These are phyloP conservation scores for Hydractinia symbiolongicarpus DNA, from an alignment of 30 jellyfish, hydroid and myxozoan species.

Conservation along the genomic window DNA sequence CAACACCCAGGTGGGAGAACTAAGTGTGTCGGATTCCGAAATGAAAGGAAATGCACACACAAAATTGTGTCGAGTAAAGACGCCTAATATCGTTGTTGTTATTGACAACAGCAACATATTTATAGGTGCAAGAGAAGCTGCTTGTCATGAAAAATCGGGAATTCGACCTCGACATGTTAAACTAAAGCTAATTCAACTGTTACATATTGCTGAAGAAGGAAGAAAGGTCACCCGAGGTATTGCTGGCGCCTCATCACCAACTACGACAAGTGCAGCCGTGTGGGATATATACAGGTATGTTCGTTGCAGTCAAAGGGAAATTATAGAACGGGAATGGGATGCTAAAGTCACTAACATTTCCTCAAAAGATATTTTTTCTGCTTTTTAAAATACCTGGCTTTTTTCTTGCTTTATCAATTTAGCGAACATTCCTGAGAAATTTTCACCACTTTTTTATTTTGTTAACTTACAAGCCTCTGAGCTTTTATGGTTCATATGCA, in stretches of 20 bases:
- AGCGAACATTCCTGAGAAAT: not conserved
- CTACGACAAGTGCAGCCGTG: constrained; percentile 58
- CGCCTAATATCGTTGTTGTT: constrained; percentile 45
- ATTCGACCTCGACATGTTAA: constrained; percentile 74
- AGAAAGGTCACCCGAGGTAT: constrained; percentile 56
- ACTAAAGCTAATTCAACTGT: constrained; percentile 58
- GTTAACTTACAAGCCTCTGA: no score
- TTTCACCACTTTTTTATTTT: not conserved
- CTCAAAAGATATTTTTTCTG: not conserved
- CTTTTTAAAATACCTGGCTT: not conserved
- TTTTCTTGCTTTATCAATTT: not conserved
- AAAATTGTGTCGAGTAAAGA: not conserved
- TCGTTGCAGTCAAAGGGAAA: not conserved
- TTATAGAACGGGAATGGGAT: no score
- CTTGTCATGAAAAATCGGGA: constrained; percentile 50
- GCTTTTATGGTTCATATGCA: not conserved
- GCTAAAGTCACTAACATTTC: not conserved
- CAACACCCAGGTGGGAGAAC: no score
- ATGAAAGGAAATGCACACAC: no score
- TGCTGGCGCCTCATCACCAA: constrained; percentile 83
- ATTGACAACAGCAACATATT: constrained; percentile 83
- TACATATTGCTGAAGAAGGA: constrained; percentile 56
- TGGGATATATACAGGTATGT: constrained; percentile 92
- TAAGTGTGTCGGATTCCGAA: no score
- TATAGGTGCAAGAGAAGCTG: constrained; percentile 91